Evolutionary conservation across 2,888 invertebrate genomes (phyloP).

Genomic region (Bugula neritina): DNA sequence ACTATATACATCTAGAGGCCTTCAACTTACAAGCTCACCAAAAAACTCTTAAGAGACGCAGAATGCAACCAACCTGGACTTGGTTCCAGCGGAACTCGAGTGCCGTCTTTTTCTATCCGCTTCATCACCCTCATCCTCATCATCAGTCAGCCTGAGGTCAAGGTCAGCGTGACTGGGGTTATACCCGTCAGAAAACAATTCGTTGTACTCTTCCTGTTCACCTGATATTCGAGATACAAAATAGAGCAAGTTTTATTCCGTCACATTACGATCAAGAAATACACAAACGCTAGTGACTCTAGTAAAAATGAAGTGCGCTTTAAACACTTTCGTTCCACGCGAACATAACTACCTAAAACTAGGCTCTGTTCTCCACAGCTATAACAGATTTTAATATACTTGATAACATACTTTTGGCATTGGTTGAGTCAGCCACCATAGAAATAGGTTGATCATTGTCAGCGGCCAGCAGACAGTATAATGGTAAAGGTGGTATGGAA

Average conservation of each 20-base stretch:
- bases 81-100: not conserved
- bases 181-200: constrained; percentile 59
- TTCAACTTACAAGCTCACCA: no score
- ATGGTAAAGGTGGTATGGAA: constrained; percentile 92
- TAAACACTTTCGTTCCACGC: no score
- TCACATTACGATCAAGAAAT: no score
- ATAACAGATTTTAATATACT: no score
- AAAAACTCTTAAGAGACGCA: no score
- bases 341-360: no score
- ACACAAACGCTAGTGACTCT: no score
- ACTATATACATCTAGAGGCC: no score
- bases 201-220: constrained; percentile 31
- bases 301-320: no score
- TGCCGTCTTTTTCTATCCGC: constrained; percentile 8
- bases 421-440: constrained; percentile 3
- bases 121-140: constrained; percentile 65
- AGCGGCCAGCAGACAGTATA: constrained; percentile 90
- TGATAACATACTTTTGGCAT: not conserved
- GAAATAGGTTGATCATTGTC: constrained; percentile 58
- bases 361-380: no score
- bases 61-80: not conserved
- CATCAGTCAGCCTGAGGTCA: constrained; percentile 57
- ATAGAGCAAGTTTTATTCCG: no score
- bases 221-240: not conserved
- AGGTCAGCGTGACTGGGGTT: constrained; percentile 46